Evolutionary conservation across 2,797 vertebrate genomes (phyloP), one percentile per base, ranked within the genome.

Genomic region (Zenarchopterus dispar): DNA sequence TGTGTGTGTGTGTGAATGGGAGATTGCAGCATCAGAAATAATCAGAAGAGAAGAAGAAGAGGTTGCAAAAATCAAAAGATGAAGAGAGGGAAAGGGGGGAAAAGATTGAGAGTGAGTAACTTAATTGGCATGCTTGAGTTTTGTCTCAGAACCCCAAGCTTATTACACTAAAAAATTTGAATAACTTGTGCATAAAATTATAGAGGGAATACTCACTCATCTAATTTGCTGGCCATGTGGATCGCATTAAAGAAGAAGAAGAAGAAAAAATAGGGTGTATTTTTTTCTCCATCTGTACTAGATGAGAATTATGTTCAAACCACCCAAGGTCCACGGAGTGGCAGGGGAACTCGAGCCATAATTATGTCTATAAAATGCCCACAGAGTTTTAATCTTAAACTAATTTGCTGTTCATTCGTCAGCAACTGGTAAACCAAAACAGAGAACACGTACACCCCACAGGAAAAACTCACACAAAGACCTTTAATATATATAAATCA

Each of bases 71-170:
- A 66, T 61, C 59, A 58, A 46, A 52, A 42, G 23, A 70, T 16
- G 21, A n/a, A 57, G 55, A 56, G 46, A 70, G 19, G 26, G 56
- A 59, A 72, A 61, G 79, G 75, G 36, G 70, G 80, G 76, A 65
- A n/a, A n/a, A 73, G 64, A 87, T 84, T 80, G 61, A 73, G 69
- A 80, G 43, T 67, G 70, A 88, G 81, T 79, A 70, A 65, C 72
- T 86, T 90, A 90, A 92, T 89, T 90, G 84, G 77, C 71, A n/a
- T 28, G 65, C 60, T 88, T 49, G 26, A 53, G 81, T 87, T 84
- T 79, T 75, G 68, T 85, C 77, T 84, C 73, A 66, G 70, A 75
- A 86, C 75, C 77, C 59, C 61, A 56, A 86, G 84, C 81, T 84
- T 85, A 87, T 89, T 84, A 81, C 74, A 5, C 75, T 47, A 81